Evolutionary conservation across 2,797 vertebrate species (phyloP), one percentile per base, ranked within the genome.

Genomic region (Anas capensis): DNA sequence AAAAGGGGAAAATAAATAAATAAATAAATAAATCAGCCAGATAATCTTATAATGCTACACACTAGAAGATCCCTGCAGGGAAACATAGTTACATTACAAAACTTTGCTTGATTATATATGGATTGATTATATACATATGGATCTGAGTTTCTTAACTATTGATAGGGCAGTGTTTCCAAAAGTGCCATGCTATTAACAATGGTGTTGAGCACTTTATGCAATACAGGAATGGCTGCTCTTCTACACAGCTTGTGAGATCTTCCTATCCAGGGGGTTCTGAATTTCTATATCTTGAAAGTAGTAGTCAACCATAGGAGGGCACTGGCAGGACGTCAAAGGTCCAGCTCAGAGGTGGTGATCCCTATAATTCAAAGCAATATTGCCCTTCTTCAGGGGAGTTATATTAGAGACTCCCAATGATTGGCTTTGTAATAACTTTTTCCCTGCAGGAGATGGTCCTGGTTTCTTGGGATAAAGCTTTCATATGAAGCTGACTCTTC

Each of bases 361-460:
- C 53, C 64, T 4, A 2, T 36, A 53, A 70, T 95, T 56, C 90
- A 94, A 78, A 81, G 69, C 86, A 95, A 90, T 93, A 81, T 78
- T 88, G 38, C 27, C n/a, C 6, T 75, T 85, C 79, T 85, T 83
- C 49, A 44, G 53, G 48, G n/a, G n/a, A 88, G n/a, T 75, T 71
- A 86, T 77, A 86, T 91, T 88, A 86, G 80, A 60, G 12, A 11
- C 6, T 70, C 71, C 40, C 23, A 76, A 23, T 58, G 77, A 46
- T 18, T 61, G 53, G 19, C 82, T 94, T 86, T 82, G 36, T 49
- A 79, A 79, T 86, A 76, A 15, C 31, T 57, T 78, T 86, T 16
- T 81, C 54, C 80, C 86, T 68, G 38, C 58, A 77, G 76, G 34
- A 88, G 8, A 10, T 2, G 18, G 18, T 48, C 48, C 44, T 62